Evolutionary conservation across 2,113 vertebrate genomes (phyloP), one percentile per base, ranked within the genome.

Genomic region (Neogobius melanostomus): DNA sequence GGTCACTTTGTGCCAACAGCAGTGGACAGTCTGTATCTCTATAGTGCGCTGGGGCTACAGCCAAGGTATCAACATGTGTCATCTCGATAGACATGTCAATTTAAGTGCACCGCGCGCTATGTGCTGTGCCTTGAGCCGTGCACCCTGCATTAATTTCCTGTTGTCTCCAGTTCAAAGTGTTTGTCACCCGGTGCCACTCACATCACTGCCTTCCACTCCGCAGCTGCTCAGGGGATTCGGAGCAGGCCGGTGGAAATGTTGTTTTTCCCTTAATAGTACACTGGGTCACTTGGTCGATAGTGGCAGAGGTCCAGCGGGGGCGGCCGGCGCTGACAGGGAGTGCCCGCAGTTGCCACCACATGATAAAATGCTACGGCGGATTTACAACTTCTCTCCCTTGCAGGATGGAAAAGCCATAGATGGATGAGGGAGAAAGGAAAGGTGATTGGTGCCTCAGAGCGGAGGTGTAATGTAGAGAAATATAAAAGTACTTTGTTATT

Each of bases 131-230:
- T 85, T 82, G 77, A 87, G 80, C 85, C 56, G 82, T 69, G 28
- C 82, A 88, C 70, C 73, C 79, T 86, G 84, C 90, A 91, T 91
- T 89, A 60, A 91, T 90, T 90, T 90, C 83, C 84, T 90, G 90
- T 89, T 87, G 81, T 87, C 75, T 75, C 17, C 74, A 82, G 87
- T 90, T 89, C 90, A 92, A 88, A 91, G 85, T 88, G 73, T 91
- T 87, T 87, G 87, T 90, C 89, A 91, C 91, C 88, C 79, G 6
- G 63, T 87, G 90, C 90, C 90, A 91, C 52, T 91, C 85, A 89
- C 80, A 84, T 79, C 12, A 74, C 66, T 28, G 6, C 50, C 66
- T 85, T 88, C 56, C 79, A 74, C 77, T 64, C 74, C 61, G 11
- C 10, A 11, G 28, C 59, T 75, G 78, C 85, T 82, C 49, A 6